Evolutionary conservation across 2,113 vertebrate species (phyloP).

Genomic region (Mormoops blainvillei): DNA sequence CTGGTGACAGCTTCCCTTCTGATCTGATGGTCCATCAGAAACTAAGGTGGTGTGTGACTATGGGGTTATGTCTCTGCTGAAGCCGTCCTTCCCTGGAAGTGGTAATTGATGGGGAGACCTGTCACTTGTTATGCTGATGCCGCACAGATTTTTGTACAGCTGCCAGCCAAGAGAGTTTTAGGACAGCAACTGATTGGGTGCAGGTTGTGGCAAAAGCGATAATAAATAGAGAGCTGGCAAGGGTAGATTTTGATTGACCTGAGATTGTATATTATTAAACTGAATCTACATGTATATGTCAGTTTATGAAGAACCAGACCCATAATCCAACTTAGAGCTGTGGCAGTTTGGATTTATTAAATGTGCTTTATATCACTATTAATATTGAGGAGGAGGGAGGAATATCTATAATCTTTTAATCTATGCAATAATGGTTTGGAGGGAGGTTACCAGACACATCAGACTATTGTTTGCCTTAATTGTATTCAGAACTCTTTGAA

Average conservation of each 20-base stretch:
- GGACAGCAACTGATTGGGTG: constrained; percentile 57
- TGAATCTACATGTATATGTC: constrained; percentile 35
- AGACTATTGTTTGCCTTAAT: constrained; percentile 78
- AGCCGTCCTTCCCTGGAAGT: constrained; percentile 50
- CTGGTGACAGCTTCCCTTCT: constrained; percentile 53
- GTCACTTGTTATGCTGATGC: constrained; percentile 58
- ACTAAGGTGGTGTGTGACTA: constrained; percentile 57
- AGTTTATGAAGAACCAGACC: constrained; percentile 41
- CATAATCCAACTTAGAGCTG: constrained; percentile 42
- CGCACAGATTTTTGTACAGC: constrained; percentile 41
- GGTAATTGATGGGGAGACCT: constrained; percentile 47
- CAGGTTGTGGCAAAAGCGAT: constrained; percentile 53
- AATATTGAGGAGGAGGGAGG: constrained; percentile 58
- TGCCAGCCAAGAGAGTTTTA: constrained; percentile 49
- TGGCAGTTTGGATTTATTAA: constrained; percentile 59
- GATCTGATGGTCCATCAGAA: constrained; percentile 62
- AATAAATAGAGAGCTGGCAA: constrained; percentile 43
- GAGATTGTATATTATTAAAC: constrained; percentile 51
- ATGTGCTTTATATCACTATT: constrained; percentile 67
- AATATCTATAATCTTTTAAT: constrained; percentile 72
- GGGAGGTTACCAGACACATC: constrained; percentile 71
- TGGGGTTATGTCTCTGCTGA: constrained; percentile 52
- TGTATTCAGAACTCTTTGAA: constrained; percentile 76
- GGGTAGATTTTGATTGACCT: constrained; percentile 68
- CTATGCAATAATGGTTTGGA: constrained; percentile 75